These are phyloP conservation scores for Rhagoletis zephyria DNA, from an alignment of 1,140 invertebrate species.

Conservation along the genomic window DNA sequence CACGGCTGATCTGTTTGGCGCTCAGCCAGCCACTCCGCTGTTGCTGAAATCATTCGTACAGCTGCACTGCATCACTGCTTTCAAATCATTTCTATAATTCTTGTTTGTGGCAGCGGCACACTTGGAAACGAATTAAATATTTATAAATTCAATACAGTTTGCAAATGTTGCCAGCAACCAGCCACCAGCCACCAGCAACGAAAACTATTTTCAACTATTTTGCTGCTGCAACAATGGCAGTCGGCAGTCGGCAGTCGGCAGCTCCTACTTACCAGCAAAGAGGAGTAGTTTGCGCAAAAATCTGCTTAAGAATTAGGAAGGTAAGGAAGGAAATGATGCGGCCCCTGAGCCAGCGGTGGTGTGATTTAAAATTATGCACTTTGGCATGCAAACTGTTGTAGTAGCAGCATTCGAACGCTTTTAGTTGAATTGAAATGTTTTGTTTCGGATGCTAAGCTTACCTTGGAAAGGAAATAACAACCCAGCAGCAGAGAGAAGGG, in stretches of 20 bases:
- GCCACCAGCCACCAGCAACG: background rate
- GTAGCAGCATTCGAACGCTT: background rate
- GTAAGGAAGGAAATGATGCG: no score
- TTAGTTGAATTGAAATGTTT: slow-evolving; percentile 15
- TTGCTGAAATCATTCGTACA: slow-evolving; percentile 3
- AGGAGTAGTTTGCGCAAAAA: background rate
- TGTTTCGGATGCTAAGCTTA: background rate
- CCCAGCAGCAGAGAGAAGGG: background rate
- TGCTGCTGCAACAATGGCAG: background rate
- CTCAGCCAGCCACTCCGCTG: background rate
- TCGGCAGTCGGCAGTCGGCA: background rate
- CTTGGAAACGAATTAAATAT: slow-evolving; percentile 73
- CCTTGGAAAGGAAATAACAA: background rate
- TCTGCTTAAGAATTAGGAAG: background rate
- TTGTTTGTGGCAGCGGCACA: slow-evolving; percentile 24
- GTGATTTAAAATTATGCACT: slow-evolving; percentile 1
- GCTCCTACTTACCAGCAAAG: background rate
- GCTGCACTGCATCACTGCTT: slow-evolving; percentile 24
- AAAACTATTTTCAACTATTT: slow-evolving; percentile 28
- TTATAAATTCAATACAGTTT: slow-evolving; percentile 73
- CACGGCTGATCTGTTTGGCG: background rate
- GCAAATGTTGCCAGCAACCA: slow-evolving; percentile 62
- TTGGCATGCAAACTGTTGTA: background rate
- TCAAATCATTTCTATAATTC: slow-evolving; percentile 12
- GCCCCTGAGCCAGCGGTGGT: background rate